phyloP scores from a whole-genome alignment of 2,113 vertebrate species.

The Phocoena sinus region DNA sequence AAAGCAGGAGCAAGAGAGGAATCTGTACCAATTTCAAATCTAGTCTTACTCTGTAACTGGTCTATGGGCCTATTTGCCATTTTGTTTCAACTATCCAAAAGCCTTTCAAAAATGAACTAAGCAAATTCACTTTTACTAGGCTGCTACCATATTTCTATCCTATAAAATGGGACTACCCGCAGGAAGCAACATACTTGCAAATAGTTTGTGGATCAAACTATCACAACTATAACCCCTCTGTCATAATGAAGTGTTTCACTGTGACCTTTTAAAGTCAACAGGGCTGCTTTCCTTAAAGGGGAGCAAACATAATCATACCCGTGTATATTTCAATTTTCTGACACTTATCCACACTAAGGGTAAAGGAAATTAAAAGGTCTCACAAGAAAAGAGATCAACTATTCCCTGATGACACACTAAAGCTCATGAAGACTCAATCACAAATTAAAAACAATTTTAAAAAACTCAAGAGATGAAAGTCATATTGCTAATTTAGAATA shows the following conservation, averaged over 20 bases:
- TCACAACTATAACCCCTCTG: background rate
- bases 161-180: background rate
- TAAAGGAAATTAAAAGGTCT: conserved; percentile 6
- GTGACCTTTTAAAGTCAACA: conserved; percentile 2
- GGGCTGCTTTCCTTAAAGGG: background rate
- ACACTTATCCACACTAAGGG: background rate
- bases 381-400: conserved; percentile 3
- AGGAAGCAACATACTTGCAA: conserved; percentile 23
- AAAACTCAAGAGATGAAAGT: conserved; percentile 14
- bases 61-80: background rate
- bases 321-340: conserved; percentile 19
- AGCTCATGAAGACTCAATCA: conserved; percentile 12
- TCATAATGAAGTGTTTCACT: background rate
- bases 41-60: background rate
- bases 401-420: background rate
- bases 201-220: background rate
- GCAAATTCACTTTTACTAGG: background rate
- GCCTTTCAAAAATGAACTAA: background rate
- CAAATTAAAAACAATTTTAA: conserved; percentile 22
- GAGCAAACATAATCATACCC: background rate
- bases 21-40: background rate
- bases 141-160: background rate
- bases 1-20: background rate
- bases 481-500: background rate
- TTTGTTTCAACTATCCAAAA: background rate